Base-by-base conservation (phyloP, 1,140 invertebrate genomes). In the Brachystomella parvula region DNA sequence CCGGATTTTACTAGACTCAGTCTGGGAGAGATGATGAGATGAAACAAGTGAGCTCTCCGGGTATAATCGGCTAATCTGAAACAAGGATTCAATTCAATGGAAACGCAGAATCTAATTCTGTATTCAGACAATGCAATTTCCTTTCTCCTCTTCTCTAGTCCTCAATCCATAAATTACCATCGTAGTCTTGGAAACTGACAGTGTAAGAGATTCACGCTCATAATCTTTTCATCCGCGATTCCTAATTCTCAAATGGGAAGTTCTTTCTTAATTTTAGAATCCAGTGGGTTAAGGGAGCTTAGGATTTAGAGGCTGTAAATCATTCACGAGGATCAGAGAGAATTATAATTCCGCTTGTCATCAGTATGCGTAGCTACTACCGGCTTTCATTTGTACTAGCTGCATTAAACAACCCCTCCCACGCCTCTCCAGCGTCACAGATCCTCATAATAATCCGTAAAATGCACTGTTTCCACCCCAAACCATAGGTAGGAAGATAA, bases 11-110 rank as follows among this genome's bases (percentile, higher is more conserved):
- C 35, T 39, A 39, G 19, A 39, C 19, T 39, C 35, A 39, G 19
- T 9, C 6, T n/a, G n/a, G n/a, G n/a, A n/a, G n/a, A n/a, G n/a
- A n/a, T n/a, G n/a, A n/a, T n/a, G n/a, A n/a, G n/a, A n/a, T n/a
- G 49, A 26, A 53, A 53, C 49, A 53, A 53, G 12, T 17, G 49
- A 26, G 21, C n/a, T n/a, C n/a, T n/a, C n/a, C 12, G 24, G 49
- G 49, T 17, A 53, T 53, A 53, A 53, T 53, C 12, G 49, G 49
- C 12, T 53, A 53, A 53, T 53, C 49, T 53, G 49, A 53, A 53
- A 53, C 49, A 53, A 24, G 49, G 49, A 53, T 53, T 53, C 12
- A 53, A 53, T 53, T 24, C 49, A 24, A 24, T 17, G 49, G 24
- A 53, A 53, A 26, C 24, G 3, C 9, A n/a, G n/a, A n/a, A n/a